These are phyloP conservation scores for Vulpes lagopus DNA, from an alignment of 2,113 vertebrate species.

Conservation along the genomic window DNA sequence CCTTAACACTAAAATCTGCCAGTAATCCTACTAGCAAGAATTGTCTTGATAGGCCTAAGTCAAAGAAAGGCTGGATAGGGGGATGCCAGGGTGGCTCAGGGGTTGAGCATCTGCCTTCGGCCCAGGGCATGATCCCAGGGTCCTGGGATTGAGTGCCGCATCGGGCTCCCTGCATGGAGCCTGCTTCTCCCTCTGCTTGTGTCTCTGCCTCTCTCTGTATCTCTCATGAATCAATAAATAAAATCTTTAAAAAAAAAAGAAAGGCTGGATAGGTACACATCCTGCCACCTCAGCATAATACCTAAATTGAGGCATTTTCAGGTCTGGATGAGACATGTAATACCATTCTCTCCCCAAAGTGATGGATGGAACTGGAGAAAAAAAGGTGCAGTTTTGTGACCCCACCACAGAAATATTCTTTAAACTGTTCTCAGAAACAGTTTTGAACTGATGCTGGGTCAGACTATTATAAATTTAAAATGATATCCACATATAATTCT, in stretches of 20 bases:
- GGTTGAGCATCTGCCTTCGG: too few species aligned
- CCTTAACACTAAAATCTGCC: background rate
- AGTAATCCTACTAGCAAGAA: background rate
- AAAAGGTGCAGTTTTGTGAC: background rate
- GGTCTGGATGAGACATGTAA: background rate
- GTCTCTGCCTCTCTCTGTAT: too few species aligned
- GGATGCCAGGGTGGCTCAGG: too few species aligned
- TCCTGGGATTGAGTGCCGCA: too few species aligned
- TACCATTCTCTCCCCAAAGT: background rate
- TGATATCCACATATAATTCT: background rate
- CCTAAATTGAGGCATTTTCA: background rate
- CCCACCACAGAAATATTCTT: background rate
- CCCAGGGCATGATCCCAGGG: too few species aligned
- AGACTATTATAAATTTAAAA: background rate
- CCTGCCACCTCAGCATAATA: background rate
- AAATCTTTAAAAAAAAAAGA: background rate
- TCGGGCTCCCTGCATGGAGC: too few species aligned
- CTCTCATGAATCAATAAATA: too few species aligned
- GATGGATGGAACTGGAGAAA: background rate
- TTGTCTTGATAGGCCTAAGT: background rate
- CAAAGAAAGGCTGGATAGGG: background rate
- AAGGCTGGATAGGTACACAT: background rate
- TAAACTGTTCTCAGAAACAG: background rate
- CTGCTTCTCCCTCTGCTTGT: too few species aligned
- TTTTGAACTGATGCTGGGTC: background rate